These are phyloP conservation scores for Halesus radiatus DNA, from an alignment of 1,140 invertebrate species.

Conservation along the genomic window DNA sequence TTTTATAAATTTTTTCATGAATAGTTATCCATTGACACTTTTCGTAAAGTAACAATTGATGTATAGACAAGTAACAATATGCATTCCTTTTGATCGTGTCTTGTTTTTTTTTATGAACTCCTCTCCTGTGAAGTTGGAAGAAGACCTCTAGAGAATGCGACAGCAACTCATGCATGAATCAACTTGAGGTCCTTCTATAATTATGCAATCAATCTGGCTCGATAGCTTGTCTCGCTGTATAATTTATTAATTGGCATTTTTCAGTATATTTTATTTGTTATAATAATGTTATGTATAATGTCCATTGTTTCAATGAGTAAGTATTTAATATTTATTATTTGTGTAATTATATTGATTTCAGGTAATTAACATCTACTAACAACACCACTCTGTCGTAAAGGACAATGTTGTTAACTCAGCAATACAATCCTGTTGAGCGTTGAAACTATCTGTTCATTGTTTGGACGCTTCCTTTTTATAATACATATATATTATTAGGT, in stretches of 20 bases:
- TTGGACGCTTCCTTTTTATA: slow-evolving; percentile 38
- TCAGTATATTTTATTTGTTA: slow-evolving; percentile 47
- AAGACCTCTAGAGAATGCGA: slow-evolving; percentile 42
- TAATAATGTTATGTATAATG: slow-evolving; percentile 10
- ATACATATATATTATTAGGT: no score
- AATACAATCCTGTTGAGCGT: slow-evolving; percentile 44
- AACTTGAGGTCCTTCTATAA: slow-evolving; percentile 32
- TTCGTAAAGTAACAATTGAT: slow-evolving; percentile 43
- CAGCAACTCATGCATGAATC: slow-evolving; percentile 36
- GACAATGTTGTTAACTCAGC: slow-evolving; percentile 45
- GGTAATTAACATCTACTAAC: slow-evolving; percentile 21
- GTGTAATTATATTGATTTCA: slow-evolving; percentile 33
- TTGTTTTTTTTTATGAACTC: slow-evolving; percentile 30
- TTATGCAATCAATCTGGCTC: slow-evolving; percentile 28
- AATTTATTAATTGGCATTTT: slow-evolving; percentile 49
- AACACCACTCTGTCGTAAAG: slow-evolving; percentile 37
- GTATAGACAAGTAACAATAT: slow-evolving; percentile 40
- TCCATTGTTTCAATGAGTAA: slow-evolving; percentile 28
- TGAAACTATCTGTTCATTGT: slow-evolving; percentile 36
- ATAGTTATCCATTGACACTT: slow-evolving; percentile 50
- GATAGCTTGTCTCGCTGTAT: slow-evolving; percentile 43
- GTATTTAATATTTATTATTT: slow-evolving; percentile 30
- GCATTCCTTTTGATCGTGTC: slow-evolving; percentile 42
- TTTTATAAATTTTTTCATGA: slow-evolving; percentile 20
- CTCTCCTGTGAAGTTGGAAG: slow-evolving; percentile 24